Evolutionary conservation across 2,888 invertebrate genomes (phyloP).

Genomic region (Drosophila suboccidentalis): DNA sequence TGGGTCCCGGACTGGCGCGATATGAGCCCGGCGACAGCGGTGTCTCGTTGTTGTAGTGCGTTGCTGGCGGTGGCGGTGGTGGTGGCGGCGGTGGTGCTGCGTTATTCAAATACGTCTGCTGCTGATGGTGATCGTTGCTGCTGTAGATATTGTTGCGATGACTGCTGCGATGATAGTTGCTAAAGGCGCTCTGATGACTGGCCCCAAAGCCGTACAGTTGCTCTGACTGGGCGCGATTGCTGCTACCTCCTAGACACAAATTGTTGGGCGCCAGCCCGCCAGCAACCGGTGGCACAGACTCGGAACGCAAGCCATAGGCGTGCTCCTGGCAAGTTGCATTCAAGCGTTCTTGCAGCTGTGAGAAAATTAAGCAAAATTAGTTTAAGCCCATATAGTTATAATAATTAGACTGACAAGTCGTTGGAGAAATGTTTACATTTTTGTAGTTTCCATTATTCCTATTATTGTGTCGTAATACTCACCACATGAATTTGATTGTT

Average conservation of each 20-base stretch:
- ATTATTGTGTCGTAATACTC: slow-evolving; percentile 32
- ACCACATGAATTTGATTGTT: slow-evolving; percentile 87
- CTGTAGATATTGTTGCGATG: slow-evolving; percentile 74
- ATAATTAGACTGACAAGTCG: no score
- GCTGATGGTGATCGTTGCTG: slow-evolving; percentile 68
- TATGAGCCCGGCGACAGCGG: slow-evolving; percentile 77
- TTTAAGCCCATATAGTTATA: not conserved
- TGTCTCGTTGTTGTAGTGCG: slow-evolving; percentile 81
- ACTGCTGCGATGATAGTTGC: slow-evolving; percentile 73
- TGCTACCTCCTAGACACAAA: slow-evolving; percentile 58
- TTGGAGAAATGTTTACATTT: no score
- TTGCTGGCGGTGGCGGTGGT: slow-evolving; percentile 50
- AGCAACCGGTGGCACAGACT: slow-evolving; percentile 84
- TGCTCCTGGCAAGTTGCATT: slow-evolving; percentile 74
- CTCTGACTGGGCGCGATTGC: slow-evolving; percentile 85
- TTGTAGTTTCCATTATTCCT: no score
- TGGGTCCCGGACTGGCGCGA: slow-evolving; percentile 82
- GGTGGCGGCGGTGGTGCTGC: slow-evolving; percentile 72
- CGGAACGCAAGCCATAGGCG: slow-evolving; percentile 77
- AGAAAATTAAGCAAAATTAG: not conserved
- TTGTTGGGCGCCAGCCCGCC: slow-evolving; percentile 75
- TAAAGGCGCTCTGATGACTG: slow-evolving; percentile 67
- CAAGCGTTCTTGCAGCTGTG: slow-evolving; percentile 84
- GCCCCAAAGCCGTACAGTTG: slow-evolving; percentile 74
- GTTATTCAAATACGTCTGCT: slow-evolving; percentile 79